Base-by-base conservation (phyloP, 2,113 vertebrate species). In the Halcyon senegalensis region DNA sequence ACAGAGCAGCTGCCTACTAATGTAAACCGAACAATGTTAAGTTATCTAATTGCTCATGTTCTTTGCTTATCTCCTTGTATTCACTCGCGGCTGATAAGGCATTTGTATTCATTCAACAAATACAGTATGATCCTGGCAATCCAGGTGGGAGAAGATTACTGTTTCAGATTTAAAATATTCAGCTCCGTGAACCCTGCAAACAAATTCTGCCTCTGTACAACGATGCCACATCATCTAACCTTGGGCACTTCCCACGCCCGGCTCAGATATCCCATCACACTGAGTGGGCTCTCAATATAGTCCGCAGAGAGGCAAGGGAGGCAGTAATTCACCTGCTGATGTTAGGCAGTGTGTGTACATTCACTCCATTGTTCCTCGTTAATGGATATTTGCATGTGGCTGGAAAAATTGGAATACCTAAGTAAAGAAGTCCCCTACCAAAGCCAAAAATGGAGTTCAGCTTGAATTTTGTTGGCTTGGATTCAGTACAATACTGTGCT, bases 1-100 rank as follows among this genome's bases (percentile, higher is more conserved):
- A 37, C 62, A 83, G 53, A 82, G 37, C 39, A 87, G 74, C 80
- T 94, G 50, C 59, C 67, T 76, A 20, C 69, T 82, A 53, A 74
- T 82, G 59, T 79, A 82, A 84, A 78, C 30, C n/a, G 41, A 87
- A 58, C 23, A 41, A 19, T 62, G 53, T 73, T 92, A 89, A 74
- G 55, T 80, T 72, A 73, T 46, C 37, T 95, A 91, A 93, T 94
- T 94, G 77, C 74, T 91, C 55, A 3, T 78, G 86, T 82, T 56
- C 51, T 93, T 95, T 92, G 35, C 76, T 96, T 89, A 91, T 87
- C 89, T 90, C 41, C 86, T 92, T 84, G 80, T 84, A 70, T 72
- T 89, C 16, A 4, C 27, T 56, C 5, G 10, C 0, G 0, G 16
- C 48, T 87, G 77, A 94, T 87, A 94, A 94, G 44, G 51, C 77